Evolutionary conservation across 2,113 vertebrate genomes (phyloP).

Genomic region (Lepisosteus oculatus): DNA sequence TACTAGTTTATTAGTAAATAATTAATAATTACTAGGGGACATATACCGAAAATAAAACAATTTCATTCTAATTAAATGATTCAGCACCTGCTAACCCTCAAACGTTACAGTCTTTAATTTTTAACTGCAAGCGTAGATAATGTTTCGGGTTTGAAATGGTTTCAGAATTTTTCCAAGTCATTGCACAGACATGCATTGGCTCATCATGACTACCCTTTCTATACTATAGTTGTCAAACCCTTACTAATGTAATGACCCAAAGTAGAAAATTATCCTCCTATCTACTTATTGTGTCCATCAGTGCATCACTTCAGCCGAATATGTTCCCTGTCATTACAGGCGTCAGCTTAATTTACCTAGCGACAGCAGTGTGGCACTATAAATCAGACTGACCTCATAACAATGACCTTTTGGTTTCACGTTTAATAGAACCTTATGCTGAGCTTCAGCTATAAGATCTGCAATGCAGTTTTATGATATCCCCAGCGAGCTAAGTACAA

Average conservation of each 20-base stretch:
- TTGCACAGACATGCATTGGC: not conserved
- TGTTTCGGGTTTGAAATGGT: too few relatives aligned
- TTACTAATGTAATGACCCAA: constrained; percentile 37
- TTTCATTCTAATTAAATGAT: too few relatives aligned
- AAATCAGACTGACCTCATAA: constrained; percentile 35
- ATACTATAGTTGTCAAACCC: constrained; percentile 40
- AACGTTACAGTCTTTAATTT: too few relatives aligned
- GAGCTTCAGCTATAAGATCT: constrained; percentile 33
- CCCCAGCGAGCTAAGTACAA: constrained; percentile 29
- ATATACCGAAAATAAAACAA: too few relatives aligned
- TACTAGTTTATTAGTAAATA: too few relatives aligned
- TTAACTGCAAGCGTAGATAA: too few relatives aligned
- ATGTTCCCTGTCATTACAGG: too few relatives aligned
- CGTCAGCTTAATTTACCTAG: constrained; percentile 29
- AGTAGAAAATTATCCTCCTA: constrained; percentile 26
- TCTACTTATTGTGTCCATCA: constrained; percentile 21
- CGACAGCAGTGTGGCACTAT: constrained; percentile 33
- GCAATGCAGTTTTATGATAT: constrained; percentile 29
- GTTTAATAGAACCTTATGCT: constrained; percentile 12
- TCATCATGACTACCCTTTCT: constrained; percentile 23
- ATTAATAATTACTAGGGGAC: too few relatives aligned
- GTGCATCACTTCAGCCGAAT: constrained; percentile 26
- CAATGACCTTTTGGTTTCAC: constrained; percentile 33
- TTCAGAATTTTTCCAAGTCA: too few relatives aligned
- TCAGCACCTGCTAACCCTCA: too few relatives aligned